Conservation (phyloP, 2,888 invertebrate genomes). For the Lapara coniferarum region DNA sequence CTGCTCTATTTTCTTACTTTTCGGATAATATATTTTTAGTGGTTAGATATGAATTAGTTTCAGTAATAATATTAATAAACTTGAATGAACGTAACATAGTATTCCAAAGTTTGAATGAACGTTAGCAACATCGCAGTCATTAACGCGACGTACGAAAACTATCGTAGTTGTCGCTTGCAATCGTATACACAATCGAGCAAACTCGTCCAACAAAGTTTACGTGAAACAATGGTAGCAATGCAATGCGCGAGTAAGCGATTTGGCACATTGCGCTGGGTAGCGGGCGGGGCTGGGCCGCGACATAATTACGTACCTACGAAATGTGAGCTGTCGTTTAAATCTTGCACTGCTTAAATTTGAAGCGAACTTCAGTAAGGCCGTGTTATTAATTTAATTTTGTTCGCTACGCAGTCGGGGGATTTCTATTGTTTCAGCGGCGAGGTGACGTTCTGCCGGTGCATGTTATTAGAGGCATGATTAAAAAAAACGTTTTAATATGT, state of each 20-base stretch:
- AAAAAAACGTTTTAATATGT: neutral
- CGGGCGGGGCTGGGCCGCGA: conserved; percentile 64
- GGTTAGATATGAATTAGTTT: too few species aligned
- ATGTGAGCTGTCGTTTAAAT: conserved; percentile 80
- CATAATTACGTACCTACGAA: conserved; percentile 79
- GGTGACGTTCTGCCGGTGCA: conserved; percentile 32
- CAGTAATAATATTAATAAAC: too few species aligned
- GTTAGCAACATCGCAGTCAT: neutral
- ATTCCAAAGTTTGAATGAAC: too few species aligned
- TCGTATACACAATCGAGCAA: neutral
- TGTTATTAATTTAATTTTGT: conserved; percentile 74
- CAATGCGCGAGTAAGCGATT: conserved; percentile 78
- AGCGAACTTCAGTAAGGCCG: conserved; percentile 66
- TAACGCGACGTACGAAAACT: neutral
- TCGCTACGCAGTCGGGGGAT: conserved; percentile 37
- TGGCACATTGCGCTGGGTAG: conserved; percentile 76
- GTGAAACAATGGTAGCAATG: conserved; percentile 58
- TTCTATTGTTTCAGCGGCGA: conserved; percentile 37
- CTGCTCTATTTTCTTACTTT: neutral
- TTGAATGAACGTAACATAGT: too few species aligned
- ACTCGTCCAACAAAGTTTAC: conserved; percentile 33
- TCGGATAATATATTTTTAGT: too few species aligned
- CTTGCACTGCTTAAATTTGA: conserved; percentile 79
- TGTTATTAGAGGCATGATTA: neutral
- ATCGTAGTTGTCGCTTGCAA: conserved; percentile 2